A percentile compares a stretch with the other conserved stretches of the same genome.
These are phyloP conservation scores for Teinopalpus imperialis DNA, from an alignment of 2,888 invertebrate species.

Conservation along the genomic window DNA sequence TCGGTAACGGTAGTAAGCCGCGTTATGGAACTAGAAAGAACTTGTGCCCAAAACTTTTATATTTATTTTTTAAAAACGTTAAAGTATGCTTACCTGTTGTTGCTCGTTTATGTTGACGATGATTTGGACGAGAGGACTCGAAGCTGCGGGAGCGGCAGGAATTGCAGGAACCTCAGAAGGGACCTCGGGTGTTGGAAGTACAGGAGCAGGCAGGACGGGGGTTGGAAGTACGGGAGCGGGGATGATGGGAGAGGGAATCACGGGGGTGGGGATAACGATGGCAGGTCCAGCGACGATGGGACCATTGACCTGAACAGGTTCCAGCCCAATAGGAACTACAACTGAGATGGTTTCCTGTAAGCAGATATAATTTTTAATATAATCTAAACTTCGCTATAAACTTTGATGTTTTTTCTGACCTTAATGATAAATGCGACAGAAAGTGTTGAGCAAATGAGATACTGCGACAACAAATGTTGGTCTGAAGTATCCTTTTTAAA, in stretches of 20 bases:
- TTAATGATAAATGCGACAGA: too few species aligned
- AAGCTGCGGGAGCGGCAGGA: conserved; percentile 31
- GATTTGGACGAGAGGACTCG: conserved; percentile 55
- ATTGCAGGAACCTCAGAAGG: conserved; percentile 28
- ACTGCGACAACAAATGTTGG: too few species aligned
- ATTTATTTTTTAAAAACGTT: too few species aligned
- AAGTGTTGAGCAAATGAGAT: too few species aligned
- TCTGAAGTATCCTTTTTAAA: too few species aligned
- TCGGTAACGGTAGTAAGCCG: too few species aligned
- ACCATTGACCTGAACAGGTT: conserved; percentile 4
- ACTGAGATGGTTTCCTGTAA: conserved; percentile 32
- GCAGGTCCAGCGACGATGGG: conserved; percentile 4
- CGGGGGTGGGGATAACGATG: conserved; percentile 26
- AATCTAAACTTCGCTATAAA: too few species aligned
- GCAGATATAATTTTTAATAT: too few species aligned
- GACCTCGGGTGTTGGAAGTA: conserved; percentile 26
- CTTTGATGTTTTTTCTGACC: too few species aligned
- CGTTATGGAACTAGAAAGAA: too few species aligned
- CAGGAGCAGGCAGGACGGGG: conserved; percentile 21
- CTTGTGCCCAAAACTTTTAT: too few species aligned
- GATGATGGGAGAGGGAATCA: conserved; percentile 14
- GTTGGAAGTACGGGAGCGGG: conserved; percentile 30
- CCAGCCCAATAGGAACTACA: conserved; percentile 30
- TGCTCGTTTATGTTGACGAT: conserved; percentile 43
- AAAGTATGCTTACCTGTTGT: conserved; percentile 32